Evolutionary conservation across 2,797 vertebrate species (phyloP).

Genomic region (Propithecus perrieri): DNA sequence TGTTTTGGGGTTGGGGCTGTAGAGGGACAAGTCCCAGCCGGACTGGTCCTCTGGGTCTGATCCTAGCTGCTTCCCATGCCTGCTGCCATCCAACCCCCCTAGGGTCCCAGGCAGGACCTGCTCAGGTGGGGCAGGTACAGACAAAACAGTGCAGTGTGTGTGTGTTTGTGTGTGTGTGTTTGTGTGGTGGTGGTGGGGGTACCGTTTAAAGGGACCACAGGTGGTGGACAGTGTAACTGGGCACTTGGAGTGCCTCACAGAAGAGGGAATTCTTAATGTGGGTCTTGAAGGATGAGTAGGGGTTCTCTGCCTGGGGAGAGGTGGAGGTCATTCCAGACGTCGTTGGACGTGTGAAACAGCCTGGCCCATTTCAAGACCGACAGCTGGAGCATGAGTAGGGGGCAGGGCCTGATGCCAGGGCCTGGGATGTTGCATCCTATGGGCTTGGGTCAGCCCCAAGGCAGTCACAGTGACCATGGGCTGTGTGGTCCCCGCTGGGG

Average conservation of each 20-base stretch:
- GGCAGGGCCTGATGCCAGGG: rapidly evolving
- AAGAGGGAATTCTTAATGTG: background rate
- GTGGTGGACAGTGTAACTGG: background rate
- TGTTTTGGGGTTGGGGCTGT: rapidly evolving
- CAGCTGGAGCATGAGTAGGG: background rate
- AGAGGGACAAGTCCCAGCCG: background rate
- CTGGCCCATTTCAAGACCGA: background rate
- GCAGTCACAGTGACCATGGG: background rate
- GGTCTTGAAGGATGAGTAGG: background rate
- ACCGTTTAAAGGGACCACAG: background rate
- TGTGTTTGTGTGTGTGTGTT: too few relatives aligned
- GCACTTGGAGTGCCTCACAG: background rate
- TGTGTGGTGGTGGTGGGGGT: too few relatives aligned
- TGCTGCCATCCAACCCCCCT: background rate
- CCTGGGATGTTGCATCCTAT: too few relatives aligned
- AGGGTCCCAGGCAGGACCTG: background rate
- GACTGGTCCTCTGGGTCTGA: background rate
- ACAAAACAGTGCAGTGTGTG: background rate
- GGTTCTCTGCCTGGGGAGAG: background rate
- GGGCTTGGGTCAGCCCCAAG: background rate
- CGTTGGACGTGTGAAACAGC: background rate
- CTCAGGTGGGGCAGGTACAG: background rate
- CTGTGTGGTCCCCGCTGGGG: background rate
- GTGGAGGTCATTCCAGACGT: background rate
- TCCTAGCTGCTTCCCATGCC: too few relatives aligned